Conservation (phyloP, 2,888 invertebrate genomes). For the Stenichneumon culpator region DNA sequence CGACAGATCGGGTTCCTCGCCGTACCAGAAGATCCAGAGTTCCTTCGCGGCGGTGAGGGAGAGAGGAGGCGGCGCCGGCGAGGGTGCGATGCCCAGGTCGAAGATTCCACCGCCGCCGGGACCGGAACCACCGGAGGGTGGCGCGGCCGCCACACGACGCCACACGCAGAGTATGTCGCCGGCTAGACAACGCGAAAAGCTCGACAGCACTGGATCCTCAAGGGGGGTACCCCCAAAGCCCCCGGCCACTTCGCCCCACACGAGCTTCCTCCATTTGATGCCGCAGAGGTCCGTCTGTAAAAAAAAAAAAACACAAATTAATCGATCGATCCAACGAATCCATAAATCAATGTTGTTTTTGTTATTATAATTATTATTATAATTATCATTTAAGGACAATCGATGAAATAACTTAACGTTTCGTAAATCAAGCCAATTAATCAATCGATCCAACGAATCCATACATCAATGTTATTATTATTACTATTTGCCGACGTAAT, state of each 20-base stretch:
- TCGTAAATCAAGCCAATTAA: background rate
- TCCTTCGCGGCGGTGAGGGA: conserved; percentile 96
- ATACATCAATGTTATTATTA: background rate
- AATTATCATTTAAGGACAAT: background rate
- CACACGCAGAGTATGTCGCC: conserved; percentile 99
- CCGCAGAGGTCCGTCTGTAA: conserved; percentile 98
- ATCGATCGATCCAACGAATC: background rate
- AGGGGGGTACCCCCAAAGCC: conserved; percentile 88
- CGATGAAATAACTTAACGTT: background rate
- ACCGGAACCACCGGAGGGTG: conserved; percentile 75
- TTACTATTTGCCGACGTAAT: background rate
- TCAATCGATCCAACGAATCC: too few relatives aligned
- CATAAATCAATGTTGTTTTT: background rate
- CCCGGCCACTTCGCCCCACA: conserved; percentile 91
- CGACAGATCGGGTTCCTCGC: conserved; percentile 96
- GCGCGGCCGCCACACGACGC: conserved; percentile 93
- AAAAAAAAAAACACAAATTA: conserved; percentile 65
- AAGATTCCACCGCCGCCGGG: conserved; percentile 85
- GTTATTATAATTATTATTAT: background rate
- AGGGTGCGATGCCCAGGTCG: conserved; percentile 86
- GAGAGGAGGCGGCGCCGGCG: conserved; percentile 90
- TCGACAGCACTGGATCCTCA: conserved; percentile 95
- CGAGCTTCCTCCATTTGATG: conserved; percentile 99
- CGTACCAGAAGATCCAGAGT: conserved; percentile 99
- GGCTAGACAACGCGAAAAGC: conserved; percentile 96